These are phyloP conservation scores for Cryptoprocta ferox DNA, from an alignment of 2,797 vertebrate species.

Conservation along the genomic window DNA sequence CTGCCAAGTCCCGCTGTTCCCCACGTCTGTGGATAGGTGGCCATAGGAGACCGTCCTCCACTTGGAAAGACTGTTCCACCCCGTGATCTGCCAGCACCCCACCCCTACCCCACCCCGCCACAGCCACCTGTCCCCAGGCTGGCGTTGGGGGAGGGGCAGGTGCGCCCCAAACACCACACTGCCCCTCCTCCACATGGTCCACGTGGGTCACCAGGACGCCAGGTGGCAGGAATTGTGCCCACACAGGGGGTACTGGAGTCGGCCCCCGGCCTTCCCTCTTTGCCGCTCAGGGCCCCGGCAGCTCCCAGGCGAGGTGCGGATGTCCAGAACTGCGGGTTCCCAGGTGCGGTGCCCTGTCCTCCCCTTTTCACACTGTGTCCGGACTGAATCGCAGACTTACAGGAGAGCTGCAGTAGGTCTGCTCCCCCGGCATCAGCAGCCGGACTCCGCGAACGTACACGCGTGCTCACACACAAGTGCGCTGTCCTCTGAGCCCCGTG, in stretches of 20 bases:
- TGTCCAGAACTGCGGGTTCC: not conserved
- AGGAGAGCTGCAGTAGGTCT: not conserved
- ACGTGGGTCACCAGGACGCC: not conserved
- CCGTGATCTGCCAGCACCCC: not conserved
- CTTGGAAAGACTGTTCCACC: no score
- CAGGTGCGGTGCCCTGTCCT: accelerated
- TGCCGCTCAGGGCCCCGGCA: accelerated
- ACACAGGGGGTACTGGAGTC: no score
- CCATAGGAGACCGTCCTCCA: no score
- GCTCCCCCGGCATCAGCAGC: no score
- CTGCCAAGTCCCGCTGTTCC: no score
- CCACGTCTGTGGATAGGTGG: no score
- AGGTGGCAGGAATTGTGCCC: not conserved
- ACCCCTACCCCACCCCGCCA: not conserved
- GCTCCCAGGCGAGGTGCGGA: accelerated
- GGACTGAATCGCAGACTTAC: not conserved
- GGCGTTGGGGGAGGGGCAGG: accelerated
- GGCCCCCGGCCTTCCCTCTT: accelerated
- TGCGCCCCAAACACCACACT: not conserved
- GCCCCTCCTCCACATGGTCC: not conserved
- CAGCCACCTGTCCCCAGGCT: no score
- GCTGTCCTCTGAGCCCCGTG: not conserved
- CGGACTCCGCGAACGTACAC: not conserved
- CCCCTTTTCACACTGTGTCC: not conserved
- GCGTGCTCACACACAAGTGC: accelerated